Evolutionary conservation across 2,888 invertebrate genomes (phyloP), one percentile per base, ranked within the genome.

Genomic region (Philopedon plagiatum): DNA sequence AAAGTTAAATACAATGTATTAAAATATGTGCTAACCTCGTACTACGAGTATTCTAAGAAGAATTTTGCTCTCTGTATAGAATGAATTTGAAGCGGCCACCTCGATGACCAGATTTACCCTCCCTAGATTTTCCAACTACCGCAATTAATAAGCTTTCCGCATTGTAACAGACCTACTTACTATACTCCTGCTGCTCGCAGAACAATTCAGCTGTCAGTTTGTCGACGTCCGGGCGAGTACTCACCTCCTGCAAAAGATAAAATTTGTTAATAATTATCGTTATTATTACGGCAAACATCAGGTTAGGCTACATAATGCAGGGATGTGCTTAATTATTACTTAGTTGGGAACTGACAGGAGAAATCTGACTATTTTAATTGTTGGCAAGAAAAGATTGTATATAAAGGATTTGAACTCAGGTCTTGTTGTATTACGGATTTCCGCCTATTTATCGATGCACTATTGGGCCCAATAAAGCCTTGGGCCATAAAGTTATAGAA

Each of bases 221-320:
- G 74, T 58, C 68, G 75, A 74, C 68, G 76, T 68, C 69, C 75
- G 54, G 56, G 69, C 29, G 29, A 49, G 66, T 69, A 81, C 83
- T 83, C 82, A 84, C 84, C 85, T 84, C 82, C 85, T 85, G 83
- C 78, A 85, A 85, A 82, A 77, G 79, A 80, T 77, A 73, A 44
- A 54, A 26, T 37, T 51, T 58, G 62, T 66, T 73, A 61, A 65
- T 71, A 67, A 70, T 58, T 49, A 74, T 68, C 54, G 61, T 56
- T 65, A 62, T 49, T 62, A 49, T 44, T 39, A 44, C 51, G 26
- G 15, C 29, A 29, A 51, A 51, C 51, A 51, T 15, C 26, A 51
- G 51, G 0, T 11, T 13, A 49, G 23, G 23, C 13, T 13, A n/a
- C 1, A n/a, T 49, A 49, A 5, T 49, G 23, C 23, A 23, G 13